These are phyloP conservation scores for Pyrochroa serraticornis DNA, from an alignment of 2,888 invertebrate species.

Conservation along the genomic window DNA sequence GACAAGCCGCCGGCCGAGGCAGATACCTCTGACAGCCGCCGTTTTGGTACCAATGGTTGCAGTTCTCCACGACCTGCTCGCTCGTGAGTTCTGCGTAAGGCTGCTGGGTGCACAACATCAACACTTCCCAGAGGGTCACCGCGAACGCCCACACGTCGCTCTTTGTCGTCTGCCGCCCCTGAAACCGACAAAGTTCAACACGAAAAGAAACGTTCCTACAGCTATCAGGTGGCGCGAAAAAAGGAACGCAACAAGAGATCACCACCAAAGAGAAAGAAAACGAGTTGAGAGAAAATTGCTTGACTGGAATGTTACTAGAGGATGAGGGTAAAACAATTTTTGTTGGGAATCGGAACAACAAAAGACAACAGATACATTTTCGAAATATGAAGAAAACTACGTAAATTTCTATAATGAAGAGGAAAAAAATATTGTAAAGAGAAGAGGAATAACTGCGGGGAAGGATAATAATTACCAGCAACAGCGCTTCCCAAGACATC, in stretches of 20 bases:
- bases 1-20: conserved; percentile 75
- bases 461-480: conserved; percentile 65
- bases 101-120: conserved; percentile 78
- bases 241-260: too few species aligned
- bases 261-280: too few species aligned
- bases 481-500: conserved; percentile 92
- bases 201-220: too few species aligned
- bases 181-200: conserved; percentile 36
- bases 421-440: neutral
- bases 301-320: too few species aligned
- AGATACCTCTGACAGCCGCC: conserved; percentile 63
- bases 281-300: too few species aligned
- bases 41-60: conserved; percentile 60
- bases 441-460: neutral
- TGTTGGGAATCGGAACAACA: too few species aligned
- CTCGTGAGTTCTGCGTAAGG: conserved; percentile 84
- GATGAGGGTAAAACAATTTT: too few species aligned
- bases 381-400: too few species aligned
- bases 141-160: conserved; percentile 94
- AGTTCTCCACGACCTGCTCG: conserved; percentile 76
- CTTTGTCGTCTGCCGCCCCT: conserved; percentile 87
- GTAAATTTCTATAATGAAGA: neutral
- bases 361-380: too few species aligned
- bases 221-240: too few species aligned
- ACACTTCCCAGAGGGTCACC: conserved; percentile 87